Conservation (phyloP, 2,797 vertebrate genomes). For the Gymnoscopelus braueri region DNA sequence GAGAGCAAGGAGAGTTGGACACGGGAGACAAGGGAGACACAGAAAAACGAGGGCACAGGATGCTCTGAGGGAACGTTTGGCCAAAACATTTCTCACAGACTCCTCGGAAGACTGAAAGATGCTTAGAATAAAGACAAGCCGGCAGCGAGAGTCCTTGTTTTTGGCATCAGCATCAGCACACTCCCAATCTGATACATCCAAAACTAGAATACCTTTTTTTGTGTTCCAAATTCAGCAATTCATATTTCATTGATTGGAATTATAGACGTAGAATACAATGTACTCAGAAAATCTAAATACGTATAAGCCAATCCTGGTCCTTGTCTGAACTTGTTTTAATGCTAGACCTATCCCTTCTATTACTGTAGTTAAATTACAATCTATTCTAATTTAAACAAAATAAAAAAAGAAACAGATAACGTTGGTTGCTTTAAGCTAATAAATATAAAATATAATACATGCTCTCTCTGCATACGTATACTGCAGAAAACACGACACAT, state of each 20-base stretch:
- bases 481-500: too few relatives aligned
- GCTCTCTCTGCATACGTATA: too few relatives aligned
- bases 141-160: not conserved
- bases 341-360: constrained; percentile 39
- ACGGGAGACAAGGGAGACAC: not conserved
- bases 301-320: constrained; percentile 36
- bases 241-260: constrained; percentile 53
- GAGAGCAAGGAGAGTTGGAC: not conserved
- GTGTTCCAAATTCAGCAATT: constrained; percentile 54
- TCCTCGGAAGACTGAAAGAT: constrained; percentile 6
- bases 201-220: constrained; percentile 47
- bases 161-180: not conserved
- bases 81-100: constrained; percentile 16
- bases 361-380: constrained; percentile 34
- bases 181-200: constrained; percentile 5
- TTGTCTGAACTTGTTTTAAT: constrained; percentile 45
- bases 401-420: too few relatives aligned
- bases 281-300: constrained; percentile 25
- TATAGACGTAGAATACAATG: constrained; percentile 31
- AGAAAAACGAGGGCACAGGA: not conserved
- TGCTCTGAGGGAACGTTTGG: constrained; percentile 17
- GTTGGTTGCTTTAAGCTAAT: too few relatives aligned
- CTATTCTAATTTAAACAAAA: not conserved
- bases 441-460: too few relatives aligned
- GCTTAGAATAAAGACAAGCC: constrained; percentile 14